A percentile compares a stretch with the other conserved stretches of the same genome.
Evolutionary conservation across 2,888 invertebrate species (phyloP).

Genomic region (Choristoneura rosaceana): DNA sequence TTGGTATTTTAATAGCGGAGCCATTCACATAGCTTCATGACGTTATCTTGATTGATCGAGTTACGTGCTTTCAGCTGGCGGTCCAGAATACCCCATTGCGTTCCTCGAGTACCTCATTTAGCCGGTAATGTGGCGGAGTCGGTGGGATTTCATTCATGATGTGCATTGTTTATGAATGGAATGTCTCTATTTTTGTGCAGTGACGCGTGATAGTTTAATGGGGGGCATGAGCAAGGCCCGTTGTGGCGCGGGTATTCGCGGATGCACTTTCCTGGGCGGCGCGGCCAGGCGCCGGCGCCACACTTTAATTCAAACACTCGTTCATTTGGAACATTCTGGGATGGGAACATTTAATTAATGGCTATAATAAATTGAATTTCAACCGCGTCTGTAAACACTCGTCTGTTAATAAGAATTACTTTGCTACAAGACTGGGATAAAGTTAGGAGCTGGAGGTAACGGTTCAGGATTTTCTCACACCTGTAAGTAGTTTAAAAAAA

Average conservation of each 20-base stretch:
- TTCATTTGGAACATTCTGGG: constrained; percentile 44
- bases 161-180: constrained; percentile 76
- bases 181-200: constrained; percentile 70
- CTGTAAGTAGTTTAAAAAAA: background rate
- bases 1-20: constrained; percentile 75
- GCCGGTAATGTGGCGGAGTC: constrained; percentile 63
- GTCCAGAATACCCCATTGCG: constrained; percentile 62
- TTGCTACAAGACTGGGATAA: background rate
- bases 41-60: constrained; percentile 78
- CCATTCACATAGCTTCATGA: constrained; percentile 75
- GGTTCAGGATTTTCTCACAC: background rate
- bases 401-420: background rate
- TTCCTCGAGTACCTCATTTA: constrained; percentile 67
- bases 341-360: constrained; percentile 33
- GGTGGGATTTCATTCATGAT: constrained; percentile 72
- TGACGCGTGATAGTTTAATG: constrained; percentile 70
- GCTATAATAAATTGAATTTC: constrained; percentile 17
- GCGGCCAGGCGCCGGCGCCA: constrained; percentile 59
- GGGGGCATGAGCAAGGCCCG: constrained; percentile 59
- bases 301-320: constrained; percentile 47
- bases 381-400: constrained; percentile 4
- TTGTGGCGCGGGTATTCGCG: constrained; percentile 66
- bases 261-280: constrained; percentile 66
- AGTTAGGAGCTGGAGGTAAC: background rate
- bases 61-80: constrained; percentile 63